Base-by-base conservation (phyloP, 1,140 invertebrate species). In the Drosophila athabasca region DNA sequence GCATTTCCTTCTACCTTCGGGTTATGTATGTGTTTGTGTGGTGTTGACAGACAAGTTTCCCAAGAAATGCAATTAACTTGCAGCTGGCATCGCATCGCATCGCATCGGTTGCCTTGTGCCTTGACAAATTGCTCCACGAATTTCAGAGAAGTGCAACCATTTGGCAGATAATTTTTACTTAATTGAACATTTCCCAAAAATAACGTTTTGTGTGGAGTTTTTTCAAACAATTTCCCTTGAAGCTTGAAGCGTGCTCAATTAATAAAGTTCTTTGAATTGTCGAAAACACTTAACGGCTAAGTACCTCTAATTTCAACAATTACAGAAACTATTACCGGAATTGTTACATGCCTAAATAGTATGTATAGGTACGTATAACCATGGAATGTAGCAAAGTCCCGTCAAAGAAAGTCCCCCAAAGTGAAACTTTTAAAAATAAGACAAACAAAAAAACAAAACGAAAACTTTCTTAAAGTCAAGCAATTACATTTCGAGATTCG, bases 401-500 rank as follows among this genome's bases (percentile, higher is more conserved):
- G 26, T n/a, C 43, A 48, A 45, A 48, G 66, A 48, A 45, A 48
- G 66, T 41, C 9, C 64, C 64, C 57, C 24, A 24, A 31, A 35
- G 51, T 26, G 8, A 53, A 53, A 57, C 64, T 69, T 55, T 26
- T 69, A 43, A 69, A 57, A 69, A 69, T 48, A 68, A 58, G 51
- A 15, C 64, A 57, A 26, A 11, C 19, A 50, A 9, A 35, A 35
- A 45, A 57, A 48, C 19, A 48, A 24, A 48, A 24, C 31, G 51
- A 58, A 61, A 62, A 57, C 53, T 60, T 76, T 79, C 17, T 80
- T 85, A 81, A 85, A 85, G 82, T 64, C 66, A 57, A 69, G 68
- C 57, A 77, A 70, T 81, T 64, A 69, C 52, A 59, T 76, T 72
- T 48, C 4, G 41, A 68, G 59, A 76, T 69, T 64, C 79, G 57